Percentiles rank a stretch among this genome's conserved stretches.
Evolutionary conservation across 2,888 invertebrate species (phyloP).

Genomic region (Escarpia spicata): DNA sequence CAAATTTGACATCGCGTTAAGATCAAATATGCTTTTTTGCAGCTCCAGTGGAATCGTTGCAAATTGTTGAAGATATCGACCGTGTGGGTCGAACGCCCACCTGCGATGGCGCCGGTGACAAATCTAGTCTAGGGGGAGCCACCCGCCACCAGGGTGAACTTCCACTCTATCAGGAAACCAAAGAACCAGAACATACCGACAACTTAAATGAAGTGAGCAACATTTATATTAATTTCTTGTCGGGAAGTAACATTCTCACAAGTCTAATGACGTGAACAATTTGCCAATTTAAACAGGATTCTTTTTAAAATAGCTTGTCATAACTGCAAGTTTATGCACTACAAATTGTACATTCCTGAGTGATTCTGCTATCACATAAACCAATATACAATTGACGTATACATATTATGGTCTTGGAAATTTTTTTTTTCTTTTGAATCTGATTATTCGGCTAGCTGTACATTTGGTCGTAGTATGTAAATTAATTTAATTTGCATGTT

Average conservation of each 20-base stretch:
- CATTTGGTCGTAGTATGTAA: background rate
- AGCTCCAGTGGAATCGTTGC: constrained; percentile 34
- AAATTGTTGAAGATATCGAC: constrained; percentile 38
- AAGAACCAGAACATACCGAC: constrained; percentile 81
- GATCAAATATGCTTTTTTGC: constrained; percentile 16
- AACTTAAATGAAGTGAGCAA: constrained; percentile 88
- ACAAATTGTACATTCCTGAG: background rate
- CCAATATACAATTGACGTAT: background rate
- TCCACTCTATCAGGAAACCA: constrained; percentile 83
- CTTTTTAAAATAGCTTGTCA: background rate
- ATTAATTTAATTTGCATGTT: no score
- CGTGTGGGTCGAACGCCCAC: constrained; percentile 26
- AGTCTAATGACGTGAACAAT: no score
- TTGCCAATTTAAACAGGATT: background rate
- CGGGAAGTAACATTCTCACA: no score
- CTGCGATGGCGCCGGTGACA: background rate
- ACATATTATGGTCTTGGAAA: background rate
- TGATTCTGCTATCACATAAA: background rate
- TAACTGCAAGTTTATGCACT: background rate
- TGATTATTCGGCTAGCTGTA: background rate
- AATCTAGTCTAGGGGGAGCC: background rate
- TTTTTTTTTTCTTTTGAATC: background rate
- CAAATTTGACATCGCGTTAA: background rate
- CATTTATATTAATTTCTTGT: background rate
- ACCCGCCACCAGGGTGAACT: constrained; percentile 72